Conservation (phyloP, 2,888 invertebrate species). For the Euzophera pinguis region DNA sequence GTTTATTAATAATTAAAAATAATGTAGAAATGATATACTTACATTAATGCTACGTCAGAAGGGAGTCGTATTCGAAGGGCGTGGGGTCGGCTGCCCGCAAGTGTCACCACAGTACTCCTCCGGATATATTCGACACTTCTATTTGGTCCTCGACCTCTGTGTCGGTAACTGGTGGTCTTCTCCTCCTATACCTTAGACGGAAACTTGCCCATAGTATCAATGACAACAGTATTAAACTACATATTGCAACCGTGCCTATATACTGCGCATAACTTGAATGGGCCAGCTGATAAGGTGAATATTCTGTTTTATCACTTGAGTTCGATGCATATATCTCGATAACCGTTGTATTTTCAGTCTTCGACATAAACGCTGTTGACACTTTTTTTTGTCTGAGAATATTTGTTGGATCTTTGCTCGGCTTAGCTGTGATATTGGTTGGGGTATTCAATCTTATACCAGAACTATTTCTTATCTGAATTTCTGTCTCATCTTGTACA, state of each 20-base stretch:
- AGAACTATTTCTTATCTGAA: slow-evolving; percentile 39
- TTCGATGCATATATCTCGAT: slow-evolving; percentile 40
- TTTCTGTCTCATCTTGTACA: slow-evolving; percentile 30
- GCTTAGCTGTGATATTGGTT: slow-evolving; percentile 36
- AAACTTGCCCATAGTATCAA: slow-evolving; percentile 76
- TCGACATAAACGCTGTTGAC: slow-evolving; percentile 28
- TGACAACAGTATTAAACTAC: slow-evolving; percentile 75
- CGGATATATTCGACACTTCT: slow-evolving; percentile 82
- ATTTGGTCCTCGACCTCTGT: slow-evolving; percentile 67
- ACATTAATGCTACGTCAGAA: slow-evolving; percentile 76
- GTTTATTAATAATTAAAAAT: no score
- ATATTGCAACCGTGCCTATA: slow-evolving; percentile 79
- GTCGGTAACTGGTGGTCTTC: slow-evolving; percentile 46
- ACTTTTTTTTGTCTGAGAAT: slow-evolving; percentile 32
- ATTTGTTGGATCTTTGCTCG: slow-evolving; percentile 19
- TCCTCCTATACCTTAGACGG: slow-evolving; percentile 59
- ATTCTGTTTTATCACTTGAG: slow-evolving; percentile 57
- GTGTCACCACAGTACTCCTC: slow-evolving; percentile 86
- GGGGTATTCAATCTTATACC: slow-evolving; percentile 66
- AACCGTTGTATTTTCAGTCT: slow-evolving; percentile 35
- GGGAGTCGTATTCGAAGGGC: slow-evolving; percentile 80
- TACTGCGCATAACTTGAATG: slow-evolving; percentile 58
- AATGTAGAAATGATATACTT: slow-evolving; percentile 41
- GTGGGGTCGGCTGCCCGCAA: slow-evolving; percentile 78
- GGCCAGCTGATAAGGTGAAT: slow-evolving; percentile 57